Percentiles rank a stretch among this genome's conserved stretches.
Conservation (phyloP, 1,140 invertebrate genomes). For the Colletes gigas region DNA sequence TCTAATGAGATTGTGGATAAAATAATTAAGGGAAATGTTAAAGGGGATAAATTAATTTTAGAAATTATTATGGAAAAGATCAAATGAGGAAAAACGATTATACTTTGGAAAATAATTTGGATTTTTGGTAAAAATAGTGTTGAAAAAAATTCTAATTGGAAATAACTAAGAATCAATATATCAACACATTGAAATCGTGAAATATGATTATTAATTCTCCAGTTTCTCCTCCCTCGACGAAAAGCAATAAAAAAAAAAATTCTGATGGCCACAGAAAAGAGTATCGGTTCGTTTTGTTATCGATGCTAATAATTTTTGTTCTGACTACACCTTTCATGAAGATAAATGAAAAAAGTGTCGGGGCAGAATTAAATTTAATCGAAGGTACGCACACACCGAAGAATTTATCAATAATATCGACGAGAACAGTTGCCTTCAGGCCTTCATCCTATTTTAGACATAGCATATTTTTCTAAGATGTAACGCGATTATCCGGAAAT, state of each 20-base stretch:
- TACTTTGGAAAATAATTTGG: too few relatives aligned
- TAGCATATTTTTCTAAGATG: conserved; percentile 82
- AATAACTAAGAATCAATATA: too few relatives aligned
- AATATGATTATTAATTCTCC: conserved; percentile 43
- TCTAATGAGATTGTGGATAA: too few relatives aligned
- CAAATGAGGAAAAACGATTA: too few relatives aligned
- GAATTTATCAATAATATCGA: conserved; percentile 77
- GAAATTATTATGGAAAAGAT: too few relatives aligned
- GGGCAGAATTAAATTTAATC: conserved; percentile 15
- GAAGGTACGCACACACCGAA: conserved; percentile 44
- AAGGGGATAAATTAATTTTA: too few relatives aligned
- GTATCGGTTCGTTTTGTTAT: conserved; percentile 5
- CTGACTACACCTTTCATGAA: conserved; percentile 32
- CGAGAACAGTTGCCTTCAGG: conserved; percentile 79
- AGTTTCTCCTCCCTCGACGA: background rate
- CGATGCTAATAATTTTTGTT: conserved; percentile 31
- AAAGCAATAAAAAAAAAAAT: background rate
- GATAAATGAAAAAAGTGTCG: conserved; percentile 15
- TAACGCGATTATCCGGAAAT: conserved; percentile 72
- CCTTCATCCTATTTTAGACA: conserved; percentile 81
- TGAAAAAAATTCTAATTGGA: too few relatives aligned
- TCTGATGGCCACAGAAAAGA: background rate
- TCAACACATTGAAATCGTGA: conserved; percentile 19
- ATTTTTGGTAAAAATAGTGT: too few relatives aligned
- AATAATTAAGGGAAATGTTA: too few relatives aligned